Evolutionary conservation across 2,797 vertebrate genomes (phyloP).

Genomic region (Sciurus carolinensis): DNA sequence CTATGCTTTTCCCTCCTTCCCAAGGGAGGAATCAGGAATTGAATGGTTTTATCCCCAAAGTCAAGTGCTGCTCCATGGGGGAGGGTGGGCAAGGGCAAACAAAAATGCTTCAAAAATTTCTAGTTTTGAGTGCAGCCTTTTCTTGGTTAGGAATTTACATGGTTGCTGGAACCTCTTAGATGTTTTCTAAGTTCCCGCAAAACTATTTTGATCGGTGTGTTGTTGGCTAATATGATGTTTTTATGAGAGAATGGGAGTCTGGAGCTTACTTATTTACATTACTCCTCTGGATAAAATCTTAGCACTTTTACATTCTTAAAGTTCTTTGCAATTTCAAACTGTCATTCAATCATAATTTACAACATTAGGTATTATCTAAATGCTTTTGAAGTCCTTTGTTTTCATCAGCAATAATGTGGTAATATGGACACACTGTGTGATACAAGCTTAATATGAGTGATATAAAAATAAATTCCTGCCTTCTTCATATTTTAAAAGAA

Average conservation of each 20-base stretch:
- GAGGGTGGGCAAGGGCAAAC: not conserved
- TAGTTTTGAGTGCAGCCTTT: not conserved
- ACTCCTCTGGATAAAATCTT: not conserved
- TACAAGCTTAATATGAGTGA: not conserved
- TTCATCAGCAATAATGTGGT: not conserved
- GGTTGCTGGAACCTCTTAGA: not conserved
- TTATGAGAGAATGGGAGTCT: not conserved
- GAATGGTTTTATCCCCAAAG: not conserved
- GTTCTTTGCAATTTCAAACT: not conserved
- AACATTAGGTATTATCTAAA: not conserved
- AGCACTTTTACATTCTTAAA: not conserved
- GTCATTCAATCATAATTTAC: not conserved
- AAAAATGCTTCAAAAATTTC: not conserved
- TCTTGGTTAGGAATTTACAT: not conserved
- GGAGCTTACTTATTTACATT: not conserved
- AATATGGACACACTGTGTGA: not conserved
- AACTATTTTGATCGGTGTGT: not conserved
- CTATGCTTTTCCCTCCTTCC: not conserved
- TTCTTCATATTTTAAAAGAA: not conserved
- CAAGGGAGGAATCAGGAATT: not conserved
- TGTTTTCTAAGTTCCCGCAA: not conserved
- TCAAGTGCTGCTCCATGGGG: not conserved
- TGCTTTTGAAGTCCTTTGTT: not conserved
- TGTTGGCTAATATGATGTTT: not conserved
- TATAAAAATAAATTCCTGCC: not conserved